Evolutionary conservation across 2,888 invertebrate species (phyloP), one percentile per base, ranked within the genome.

Genomic region (Mesorhabditis spiculigera): DNA sequence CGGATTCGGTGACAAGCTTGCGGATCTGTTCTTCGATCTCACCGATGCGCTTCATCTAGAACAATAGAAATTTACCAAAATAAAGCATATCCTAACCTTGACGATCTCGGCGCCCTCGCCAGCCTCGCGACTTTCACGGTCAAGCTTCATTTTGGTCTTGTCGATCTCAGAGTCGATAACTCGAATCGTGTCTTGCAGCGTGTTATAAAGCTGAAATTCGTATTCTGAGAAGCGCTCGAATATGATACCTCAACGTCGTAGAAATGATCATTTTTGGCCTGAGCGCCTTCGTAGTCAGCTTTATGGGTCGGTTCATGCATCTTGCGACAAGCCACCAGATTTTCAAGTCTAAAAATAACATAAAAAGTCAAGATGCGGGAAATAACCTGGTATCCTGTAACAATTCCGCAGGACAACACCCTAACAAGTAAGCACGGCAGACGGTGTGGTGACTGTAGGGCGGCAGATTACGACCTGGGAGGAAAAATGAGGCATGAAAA

Each of bases 321-420:
- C 90, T 95, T 95, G 6, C 78, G 75, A 67, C 80, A 87, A 93
- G 93, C 90, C 95, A 98, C 74, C 42, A 80, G 72, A 68, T 74
- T 75, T 75, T 74, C 70, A 72, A 71, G 69, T 68, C 61, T 50
- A 68, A 63, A 68, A 61, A 71, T 64, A 75, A 73, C 70, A 71
- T 70, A 68, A 71, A 73, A 73, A 71, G 68, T 63, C 65, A 66
- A 61, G 67, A 68, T 71, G 62, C 65, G 62, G 68, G 66, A 66
- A 67, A 98, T 95, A 89, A 95, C 93, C 85, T 96, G 96, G 98
- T 99, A 80, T 97, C 95, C 45, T 95, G 93, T 74, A 98, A 90
- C 82, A 99, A 95, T 89, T 98, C 98, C 88, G 98, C 95, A 28
- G 98, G 98, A 89, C 98, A 98, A 91, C 97, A 97, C 87, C 93